Evolutionary conservation across 2,888 invertebrate genomes (phyloP).

Genomic region (Platycheirus rosarum): DNA sequence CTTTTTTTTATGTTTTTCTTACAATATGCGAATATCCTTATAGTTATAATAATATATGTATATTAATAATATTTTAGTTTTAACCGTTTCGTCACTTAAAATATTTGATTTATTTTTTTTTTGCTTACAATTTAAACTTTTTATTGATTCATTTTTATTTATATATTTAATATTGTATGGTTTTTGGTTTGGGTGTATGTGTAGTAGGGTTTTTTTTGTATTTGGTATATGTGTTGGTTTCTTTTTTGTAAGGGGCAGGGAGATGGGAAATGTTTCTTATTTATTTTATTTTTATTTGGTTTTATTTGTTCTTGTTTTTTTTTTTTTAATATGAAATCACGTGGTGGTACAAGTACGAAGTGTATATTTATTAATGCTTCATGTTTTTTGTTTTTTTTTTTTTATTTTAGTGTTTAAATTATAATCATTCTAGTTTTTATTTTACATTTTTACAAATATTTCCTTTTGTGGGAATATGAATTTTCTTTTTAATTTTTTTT

Average conservation of each 20-base stretch:
- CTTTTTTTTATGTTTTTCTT: conserved; percentile 43
- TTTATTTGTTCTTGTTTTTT: conserved; percentile 63
- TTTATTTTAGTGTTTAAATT: conserved; percentile 47
- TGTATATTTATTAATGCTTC: conserved; percentile 69
- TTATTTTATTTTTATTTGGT: conserved; percentile 30
- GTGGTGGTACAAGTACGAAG: conserved; percentile 77
- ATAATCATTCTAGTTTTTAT: conserved; percentile 64
- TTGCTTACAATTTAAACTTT: conserved; percentile 50
- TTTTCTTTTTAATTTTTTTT: conserved; percentile 42
- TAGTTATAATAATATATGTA: conserved; percentile 48
- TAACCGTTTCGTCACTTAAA: conserved; percentile 65
- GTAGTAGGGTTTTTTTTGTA: conserved; percentile 35
- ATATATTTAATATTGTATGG: conserved; percentile 3
- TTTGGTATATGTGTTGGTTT: conserved; percentile 68
- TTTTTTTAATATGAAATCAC: conserved; percentile 76
- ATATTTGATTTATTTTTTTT: conserved; percentile 51
- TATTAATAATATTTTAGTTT: conserved; percentile 64
- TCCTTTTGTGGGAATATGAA: conserved; percentile 32
- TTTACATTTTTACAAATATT: conserved; percentile 71
- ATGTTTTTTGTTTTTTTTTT: conserved; percentile 36
- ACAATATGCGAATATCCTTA: conserved; percentile 72
- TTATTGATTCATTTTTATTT: conserved; percentile 60
- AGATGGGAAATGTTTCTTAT: conserved; percentile 49
- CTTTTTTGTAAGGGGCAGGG: conserved; percentile 50
- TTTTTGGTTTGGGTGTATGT: conserved; percentile 12